Conservation (phyloP, 2,888 invertebrate genomes). For the Smittia sp. region DNA sequence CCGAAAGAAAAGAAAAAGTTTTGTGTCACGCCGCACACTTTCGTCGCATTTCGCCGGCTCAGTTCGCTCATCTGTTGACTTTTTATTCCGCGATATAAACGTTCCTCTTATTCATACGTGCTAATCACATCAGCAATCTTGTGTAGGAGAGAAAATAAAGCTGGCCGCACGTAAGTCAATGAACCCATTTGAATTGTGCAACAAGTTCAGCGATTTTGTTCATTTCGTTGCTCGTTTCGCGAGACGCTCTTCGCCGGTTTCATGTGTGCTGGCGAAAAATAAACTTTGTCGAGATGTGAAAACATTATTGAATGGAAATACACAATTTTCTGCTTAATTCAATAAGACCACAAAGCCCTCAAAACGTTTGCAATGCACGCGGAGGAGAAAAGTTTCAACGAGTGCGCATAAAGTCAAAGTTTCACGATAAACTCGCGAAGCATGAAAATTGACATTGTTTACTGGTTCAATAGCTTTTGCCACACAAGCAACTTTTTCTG, state of each 20-base stretch:
- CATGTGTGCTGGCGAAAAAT: conserved; percentile 2
- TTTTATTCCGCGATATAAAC: conserved; percentile 17
- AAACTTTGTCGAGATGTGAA: neutral
- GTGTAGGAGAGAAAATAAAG: conserved; percentile 19
- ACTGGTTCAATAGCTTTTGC: conserved; percentile 24
- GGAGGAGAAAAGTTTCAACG: conserved; percentile 1
- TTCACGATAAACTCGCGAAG: conserved; percentile 20
- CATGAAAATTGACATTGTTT: conserved; percentile 32
- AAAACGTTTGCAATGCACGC: conserved; percentile 1
- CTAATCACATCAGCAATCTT: conserved; percentile 36
- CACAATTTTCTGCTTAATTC: conserved; percentile 19
- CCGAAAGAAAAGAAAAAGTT: neutral
- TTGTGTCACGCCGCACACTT: conserved; percentile 17
- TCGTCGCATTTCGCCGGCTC: neutral
- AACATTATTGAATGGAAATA: conserved; percentile 14
- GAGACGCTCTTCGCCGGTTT: neutral
- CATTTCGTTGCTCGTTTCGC: neutral
- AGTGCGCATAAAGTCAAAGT: neutral
- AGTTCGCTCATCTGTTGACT: conserved; percentile 21
- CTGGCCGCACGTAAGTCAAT: conserved; percentile 15
- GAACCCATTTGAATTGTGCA: conserved; percentile 35
- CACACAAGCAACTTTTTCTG: neutral
- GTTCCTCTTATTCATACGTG: conserved; percentile 29
- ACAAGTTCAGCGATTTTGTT: conserved; percentile 31
- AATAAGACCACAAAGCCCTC: conserved; percentile 26